Percentiles rank a stretch among this genome's conserved stretches.
Conservation (phyloP, 2,797 vertebrate species). For the Ara ararauna region DNA sequence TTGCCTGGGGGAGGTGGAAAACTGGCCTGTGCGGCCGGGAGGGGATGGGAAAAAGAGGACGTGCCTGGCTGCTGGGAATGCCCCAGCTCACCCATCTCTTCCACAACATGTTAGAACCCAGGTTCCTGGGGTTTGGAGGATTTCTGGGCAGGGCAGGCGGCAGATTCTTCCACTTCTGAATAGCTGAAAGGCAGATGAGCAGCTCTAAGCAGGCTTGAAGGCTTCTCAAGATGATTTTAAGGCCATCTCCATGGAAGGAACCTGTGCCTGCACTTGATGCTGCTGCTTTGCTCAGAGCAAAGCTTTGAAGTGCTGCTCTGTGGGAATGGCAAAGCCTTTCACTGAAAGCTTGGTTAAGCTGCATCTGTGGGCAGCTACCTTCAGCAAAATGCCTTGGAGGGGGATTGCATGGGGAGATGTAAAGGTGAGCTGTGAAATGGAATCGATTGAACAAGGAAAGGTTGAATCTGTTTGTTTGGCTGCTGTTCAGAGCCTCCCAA, state of each 20-base stretch:
- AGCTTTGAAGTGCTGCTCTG: conserved; percentile 59
- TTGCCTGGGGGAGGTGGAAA: conserved; percentile 29
- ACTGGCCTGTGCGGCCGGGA: background rate
- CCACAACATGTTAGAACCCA: background rate
- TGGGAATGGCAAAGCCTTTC: conserved; percentile 21
- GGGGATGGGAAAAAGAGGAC: conserved; percentile 42
- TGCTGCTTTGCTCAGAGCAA: conserved; percentile 44
- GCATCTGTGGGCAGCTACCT: conserved; percentile 16
- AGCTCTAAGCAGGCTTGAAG: conserved; percentile 20
- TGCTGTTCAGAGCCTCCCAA: conserved; percentile 23
- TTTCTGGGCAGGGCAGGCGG: conserved; percentile 51
- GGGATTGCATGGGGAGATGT: background rate
- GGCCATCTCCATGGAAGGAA: background rate
- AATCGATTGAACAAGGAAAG: background rate
- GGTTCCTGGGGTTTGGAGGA: conserved; percentile 26
- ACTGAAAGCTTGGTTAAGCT: conserved; percentile 20
- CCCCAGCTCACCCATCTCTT: background rate
- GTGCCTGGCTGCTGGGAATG: conserved; percentile 43
- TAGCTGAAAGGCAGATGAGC: conserved; percentile 51
- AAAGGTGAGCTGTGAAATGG: conserved; percentile 28
- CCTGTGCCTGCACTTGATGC: background rate
- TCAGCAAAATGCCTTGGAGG: background rate
- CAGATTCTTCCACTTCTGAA: background rate
- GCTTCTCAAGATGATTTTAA: conserved; percentile 30
- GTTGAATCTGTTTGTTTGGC: conserved; percentile 35